Conservation (phyloP, 1,140 invertebrate species). For the Elymnias hypermnestra region DNA sequence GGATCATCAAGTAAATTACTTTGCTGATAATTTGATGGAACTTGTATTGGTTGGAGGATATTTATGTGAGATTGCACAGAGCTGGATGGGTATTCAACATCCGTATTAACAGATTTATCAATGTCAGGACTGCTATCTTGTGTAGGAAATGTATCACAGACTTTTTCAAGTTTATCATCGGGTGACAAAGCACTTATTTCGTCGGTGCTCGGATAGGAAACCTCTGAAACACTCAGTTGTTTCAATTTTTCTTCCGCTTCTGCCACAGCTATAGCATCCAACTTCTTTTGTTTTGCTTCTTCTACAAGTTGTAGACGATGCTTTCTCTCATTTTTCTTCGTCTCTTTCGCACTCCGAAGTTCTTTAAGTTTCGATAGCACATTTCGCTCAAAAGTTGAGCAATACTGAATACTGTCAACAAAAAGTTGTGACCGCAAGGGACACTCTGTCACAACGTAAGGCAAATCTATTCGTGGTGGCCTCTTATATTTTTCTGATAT, state of each 20-base stretch:
- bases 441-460: conserved; percentile 80
- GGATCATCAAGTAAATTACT: conserved; percentile 66
- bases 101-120: conserved; percentile 26
- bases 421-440: conserved; percentile 76
- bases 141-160: conserved; percentile 44
- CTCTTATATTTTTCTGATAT: conserved; percentile 90
- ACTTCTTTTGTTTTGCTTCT: conserved; percentile 71
- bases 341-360: conserved; percentile 80
- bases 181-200: conserved; percentile 73
- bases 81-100: conserved; percentile 30
- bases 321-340: conserved; percentile 76
- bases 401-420: conserved; percentile 77
- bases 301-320: conserved; percentile 76
- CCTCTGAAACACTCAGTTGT: conserved; percentile 75
- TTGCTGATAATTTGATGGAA: conserved; percentile 45
- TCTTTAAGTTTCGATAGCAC: conserved; percentile 83
- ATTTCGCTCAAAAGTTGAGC: conserved; percentile 83
- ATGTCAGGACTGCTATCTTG: conserved; percentile 37
- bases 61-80: conserved; percentile 38
- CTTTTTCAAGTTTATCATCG: conserved; percentile 65
- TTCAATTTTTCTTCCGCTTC: conserved; percentile 75
- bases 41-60: conserved; percentile 64
- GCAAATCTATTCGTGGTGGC: conserved; percentile 83
- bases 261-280: conserved; percentile 57
- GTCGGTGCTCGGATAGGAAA: conserved; percentile 76